These are phyloP conservation scores for Drosophila melanosoma DNA, from an alignment of 2,888 invertebrate genomes.

Conservation along the genomic window DNA sequence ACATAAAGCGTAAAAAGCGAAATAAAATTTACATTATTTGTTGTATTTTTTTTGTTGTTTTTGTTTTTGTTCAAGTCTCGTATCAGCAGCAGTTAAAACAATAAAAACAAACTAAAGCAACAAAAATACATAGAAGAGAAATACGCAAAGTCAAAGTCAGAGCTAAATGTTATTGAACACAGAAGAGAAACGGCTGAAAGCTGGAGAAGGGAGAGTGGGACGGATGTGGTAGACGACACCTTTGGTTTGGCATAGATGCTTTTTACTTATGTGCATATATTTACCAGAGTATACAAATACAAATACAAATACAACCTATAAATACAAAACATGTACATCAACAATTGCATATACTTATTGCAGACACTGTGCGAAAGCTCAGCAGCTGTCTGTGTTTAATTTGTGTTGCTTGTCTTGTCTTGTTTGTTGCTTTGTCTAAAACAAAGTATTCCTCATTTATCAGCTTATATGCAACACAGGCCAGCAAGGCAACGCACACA, in stretches of 20 bases:
- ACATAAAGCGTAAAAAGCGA: conserved; percentile 50
- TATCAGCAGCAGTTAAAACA: conserved; percentile 44
- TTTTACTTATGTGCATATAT: conserved; percentile 56
- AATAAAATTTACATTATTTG: conserved; percentile 78
- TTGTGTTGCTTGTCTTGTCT: conserved; percentile 3
- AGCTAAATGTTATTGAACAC: conserved; percentile 71
- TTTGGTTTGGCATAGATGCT: conserved; percentile 22
- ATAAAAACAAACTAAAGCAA: conserved; percentile 21
- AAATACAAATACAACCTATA: conserved; percentile 1
- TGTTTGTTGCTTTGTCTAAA: background rate
- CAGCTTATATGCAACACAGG: background rate
- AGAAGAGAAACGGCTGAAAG: conserved; percentile 39
- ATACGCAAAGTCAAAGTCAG: conserved; percentile 61
- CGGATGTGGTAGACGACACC: conserved; percentile 3
- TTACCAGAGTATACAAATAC: conserved; percentile 14
- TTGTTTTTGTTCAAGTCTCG: conserved; percentile 47
- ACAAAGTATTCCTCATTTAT: background rate
- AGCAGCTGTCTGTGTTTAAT: conserved; percentile 21
- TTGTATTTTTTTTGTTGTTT: conserved; percentile 21
- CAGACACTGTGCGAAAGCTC: conserved; percentile 9
- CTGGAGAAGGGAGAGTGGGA: background rate
- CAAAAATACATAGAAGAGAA: conserved; percentile 17
- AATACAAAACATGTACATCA: conserved; percentile 5
- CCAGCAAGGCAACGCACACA: background rate
- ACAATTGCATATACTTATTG: conserved; percentile 24